Base-by-base conservation (phyloP, 2,888 invertebrate genomes). In the Thecophora atra region DNA sequence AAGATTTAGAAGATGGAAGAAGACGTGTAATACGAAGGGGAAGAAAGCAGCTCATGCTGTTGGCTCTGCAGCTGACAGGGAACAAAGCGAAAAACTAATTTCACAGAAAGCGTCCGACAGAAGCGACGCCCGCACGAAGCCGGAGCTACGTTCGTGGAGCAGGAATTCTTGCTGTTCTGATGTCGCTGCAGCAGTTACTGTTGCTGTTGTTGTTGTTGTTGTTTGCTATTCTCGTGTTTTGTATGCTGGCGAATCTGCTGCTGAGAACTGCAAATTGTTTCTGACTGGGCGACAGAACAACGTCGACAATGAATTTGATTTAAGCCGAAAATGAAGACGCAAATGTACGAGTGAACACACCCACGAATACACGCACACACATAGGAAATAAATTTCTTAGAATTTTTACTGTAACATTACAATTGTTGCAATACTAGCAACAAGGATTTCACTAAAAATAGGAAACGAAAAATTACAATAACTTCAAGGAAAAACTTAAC, bases 301-400 rank as follows among this genome's bases (percentile, higher is more conserved):
- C 54, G 51, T 19, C 21, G 54, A 8, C 21, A 54, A 21, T n/a
- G 54, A 13, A 54, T 54, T 54, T 19, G 17, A 19, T 52, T 52
- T 19, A 52, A 52, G 37, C 37, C 37, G 37, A 52, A 19, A 19
- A 52, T 52, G 52, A 52, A 19, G 15, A 19, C 52, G 52, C 19
- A 52, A 17, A 52, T 52, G 52, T 6, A 52, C n/a, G 19, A 17
- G 52, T 17, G 52, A 19, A 52, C 37, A 37, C 19, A 52, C 19
- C 52, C 19, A 52, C 19, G 19, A 19, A 2, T 3, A 19, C 52
- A 52, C 17, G 17, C 6, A 52, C 37, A 37, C 37, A 37, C 37
- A 37, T 11, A 37, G 75, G 73, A 73, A 76, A 76, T 76, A 75
- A 76, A 75, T 76, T 76, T 76, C 72, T 70, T 70, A 70, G 62